Evolutionary conservation across 2,113 vertebrate genomes (phyloP), one percentile per base, ranked within the genome.

Genomic region (Rana temporaria): DNA sequence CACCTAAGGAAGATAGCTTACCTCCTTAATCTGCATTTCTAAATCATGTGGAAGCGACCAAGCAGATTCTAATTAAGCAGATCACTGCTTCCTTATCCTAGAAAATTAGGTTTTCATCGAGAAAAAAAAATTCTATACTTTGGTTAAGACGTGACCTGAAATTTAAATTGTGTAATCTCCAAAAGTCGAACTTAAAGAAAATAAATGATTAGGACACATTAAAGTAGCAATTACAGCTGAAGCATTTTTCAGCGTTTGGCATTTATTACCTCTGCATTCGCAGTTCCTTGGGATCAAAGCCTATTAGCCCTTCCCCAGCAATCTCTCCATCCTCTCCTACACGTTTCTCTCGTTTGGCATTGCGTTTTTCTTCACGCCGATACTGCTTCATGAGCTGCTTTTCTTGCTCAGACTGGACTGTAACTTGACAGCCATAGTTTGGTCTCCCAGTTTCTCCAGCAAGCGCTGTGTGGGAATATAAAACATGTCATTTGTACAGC

Each of bases 391-490:
- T 91, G 93, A 99, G 91, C 87, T 95, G 92, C 70, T 91, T 97
- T 90, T 99, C 97, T 90, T 97, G 96, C 90, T 99, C 96, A 65
- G 97, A 99, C 7, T 97, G 97, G 90, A 99, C 96, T 87, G 94
- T 98, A 86, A 99, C 97, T 95, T 99, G 98, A 89, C 96, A 98
- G 30, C 96, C 95, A 48, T 93, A 98, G 87, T 89, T 91, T 17
- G 96, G 97, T 84, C 95, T 96, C 72, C 85, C 6, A 84, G 89
- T 94, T 84, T 98, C 97, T 9, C 91, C 90, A 48, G 89, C 81
- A 81, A 88, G 87, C 88, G 91, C 95, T 78, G 92, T 94, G 84
- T 86, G 92, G 57, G 89, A 89, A 48, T 94, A 93, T 94, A 87
- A 2, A 85, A 91, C 15, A 85, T 1, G 1, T 56, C 66, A 86